These are phyloP conservation scores for Notechis scutatus DNA, from an alignment of 2,113 vertebrate species.

Conservation along the genomic window DNA sequence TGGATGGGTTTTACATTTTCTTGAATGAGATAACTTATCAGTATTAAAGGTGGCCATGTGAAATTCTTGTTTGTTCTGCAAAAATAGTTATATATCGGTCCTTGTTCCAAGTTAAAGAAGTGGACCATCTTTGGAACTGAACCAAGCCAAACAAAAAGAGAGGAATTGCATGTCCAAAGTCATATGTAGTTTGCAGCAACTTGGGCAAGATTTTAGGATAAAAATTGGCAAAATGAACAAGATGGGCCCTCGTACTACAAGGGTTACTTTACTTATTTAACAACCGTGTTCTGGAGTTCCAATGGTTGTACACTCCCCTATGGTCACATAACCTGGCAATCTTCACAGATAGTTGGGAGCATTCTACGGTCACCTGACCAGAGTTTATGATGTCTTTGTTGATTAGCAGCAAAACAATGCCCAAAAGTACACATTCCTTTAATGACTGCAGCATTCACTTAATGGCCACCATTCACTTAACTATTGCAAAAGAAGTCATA, in stretches of 20 bases:
- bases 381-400: too few relatives aligned
- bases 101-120: not conserved
- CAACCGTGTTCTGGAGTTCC: too few relatives aligned
- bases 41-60: not conserved
- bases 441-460: too few relatives aligned
- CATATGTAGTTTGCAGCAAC: not conserved
- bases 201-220: not conserved
- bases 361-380: too few relatives aligned
- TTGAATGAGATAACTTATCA: not conserved
- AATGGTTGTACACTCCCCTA: too few relatives aligned
- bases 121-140: not conserved
- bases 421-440: too few relatives aligned
- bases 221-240: not conserved
- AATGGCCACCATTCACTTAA: too few relatives aligned
- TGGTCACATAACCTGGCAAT: too few relatives aligned
- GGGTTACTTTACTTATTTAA: not conserved
- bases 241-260: not conserved
- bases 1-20: not conserved
- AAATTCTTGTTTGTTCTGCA: not conserved
- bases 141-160: not conserved
- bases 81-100: not conserved
- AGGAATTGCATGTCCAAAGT: not conserved
- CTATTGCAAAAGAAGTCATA: too few relatives aligned
- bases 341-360: too few relatives aligned
- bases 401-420: too few relatives aligned